A percentile compares a stretch with the other conserved stretches of the same genome.
Evolutionary conservation across 2,797 vertebrate species (phyloP).

Genomic region (Poecilia velifera): DNA sequence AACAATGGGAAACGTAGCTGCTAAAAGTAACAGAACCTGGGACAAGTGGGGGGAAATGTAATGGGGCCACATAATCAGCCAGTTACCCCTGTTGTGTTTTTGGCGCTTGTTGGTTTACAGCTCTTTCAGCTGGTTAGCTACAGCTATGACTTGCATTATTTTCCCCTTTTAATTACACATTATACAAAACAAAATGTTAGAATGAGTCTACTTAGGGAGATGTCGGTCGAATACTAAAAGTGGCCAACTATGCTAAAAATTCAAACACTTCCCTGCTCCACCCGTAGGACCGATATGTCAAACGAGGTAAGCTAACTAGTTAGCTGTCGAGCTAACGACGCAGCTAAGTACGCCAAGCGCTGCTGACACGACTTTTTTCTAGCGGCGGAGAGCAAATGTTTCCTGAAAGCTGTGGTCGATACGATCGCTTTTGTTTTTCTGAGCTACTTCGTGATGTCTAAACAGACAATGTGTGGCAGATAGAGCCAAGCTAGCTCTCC

Average conservation of each 20-base stretch:
- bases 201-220: fast-evolving
- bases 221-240: not conserved
- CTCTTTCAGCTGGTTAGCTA: constrained; percentile 26
- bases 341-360: constrained; percentile 39
- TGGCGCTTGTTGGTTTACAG: constrained; percentile 56
- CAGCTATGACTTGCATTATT: constrained; percentile 39
- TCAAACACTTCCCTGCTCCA: not conserved
- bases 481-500: constrained; percentile 25
- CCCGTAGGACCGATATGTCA: not conserved
- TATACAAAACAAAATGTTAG: no score
- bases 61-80: not conserved
- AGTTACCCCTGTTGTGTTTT: constrained; percentile 8
- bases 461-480: not conserved
- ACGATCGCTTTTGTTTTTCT: fast-evolving
- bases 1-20: not conserved
- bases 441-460: fast-evolving
- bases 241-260: not conserved
- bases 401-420: fast-evolving
- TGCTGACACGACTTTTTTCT: constrained; percentile 30
- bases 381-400: not conserved
- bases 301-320: not conserved
- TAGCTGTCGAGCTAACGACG: constrained; percentile 60
- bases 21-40: not conserved
- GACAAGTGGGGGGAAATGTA: not conserved
- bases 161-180: not conserved